A percentile compares a stretch with the other conserved stretches of the same genome.
These are phyloP conservation scores for Colletes gigas DNA, from an alignment of 1,140 invertebrate genomes.

Conservation along the genomic window DNA sequence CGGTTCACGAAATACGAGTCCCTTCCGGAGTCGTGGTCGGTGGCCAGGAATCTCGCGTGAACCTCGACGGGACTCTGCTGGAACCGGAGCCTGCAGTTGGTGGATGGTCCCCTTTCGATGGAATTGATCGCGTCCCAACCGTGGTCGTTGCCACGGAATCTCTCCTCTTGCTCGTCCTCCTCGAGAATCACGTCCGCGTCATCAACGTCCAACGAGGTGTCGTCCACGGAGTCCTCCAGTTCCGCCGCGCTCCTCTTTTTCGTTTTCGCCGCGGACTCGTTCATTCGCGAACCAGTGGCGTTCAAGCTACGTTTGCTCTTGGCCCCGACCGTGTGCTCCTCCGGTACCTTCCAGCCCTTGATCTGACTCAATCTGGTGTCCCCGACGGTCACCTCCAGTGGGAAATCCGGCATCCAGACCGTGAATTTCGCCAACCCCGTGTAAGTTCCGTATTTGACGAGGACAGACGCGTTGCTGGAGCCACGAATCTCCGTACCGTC, in stretches of 20 bases:
- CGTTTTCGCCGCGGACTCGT: slow-evolving; percentile 51
- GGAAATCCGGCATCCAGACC: slow-evolving; percentile 98
- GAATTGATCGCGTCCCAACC: slow-evolving; percentile 81
- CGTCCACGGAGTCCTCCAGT: slow-evolving; percentile 65
- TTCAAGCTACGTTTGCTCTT: slow-evolving; percentile 79
- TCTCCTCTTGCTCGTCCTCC: slow-evolving; percentile 69
- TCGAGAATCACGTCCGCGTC: slow-evolving; percentile 59
- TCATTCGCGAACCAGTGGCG: slow-evolving; percentile 46
- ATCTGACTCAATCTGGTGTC: slow-evolving; percentile 95
- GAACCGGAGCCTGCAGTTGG: slow-evolving; percentile 89
- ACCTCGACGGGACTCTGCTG: slow-evolving; percentile 95
- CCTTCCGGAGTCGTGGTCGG: slow-evolving; percentile 94
- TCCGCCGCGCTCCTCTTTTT: slow-evolving; percentile 66
- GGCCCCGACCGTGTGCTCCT: slow-evolving; percentile 82
- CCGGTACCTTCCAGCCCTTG: slow-evolving; percentile 93
- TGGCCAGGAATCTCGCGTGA: slow-evolving; percentile 93
- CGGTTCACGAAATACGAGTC: slow-evolving; percentile 94
- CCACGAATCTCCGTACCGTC: slow-evolving; percentile 97
- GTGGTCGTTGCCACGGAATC: slow-evolving; percentile 74
- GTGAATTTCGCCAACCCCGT: slow-evolving; percentile 93
- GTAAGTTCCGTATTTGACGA: slow-evolving; percentile 96
- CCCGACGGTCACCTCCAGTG: slow-evolving; percentile 92
- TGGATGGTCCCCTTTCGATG: slow-evolving; percentile 74
- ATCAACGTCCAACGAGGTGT: slow-evolving; percentile 63
- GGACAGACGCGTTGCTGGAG: slow-evolving; percentile 95